A percentile compares a stretch with the other conserved stretches of the same genome.
Evolutionary conservation across 2,113 vertebrate species (phyloP).

Genomic region (Varanus salvator): DNA sequence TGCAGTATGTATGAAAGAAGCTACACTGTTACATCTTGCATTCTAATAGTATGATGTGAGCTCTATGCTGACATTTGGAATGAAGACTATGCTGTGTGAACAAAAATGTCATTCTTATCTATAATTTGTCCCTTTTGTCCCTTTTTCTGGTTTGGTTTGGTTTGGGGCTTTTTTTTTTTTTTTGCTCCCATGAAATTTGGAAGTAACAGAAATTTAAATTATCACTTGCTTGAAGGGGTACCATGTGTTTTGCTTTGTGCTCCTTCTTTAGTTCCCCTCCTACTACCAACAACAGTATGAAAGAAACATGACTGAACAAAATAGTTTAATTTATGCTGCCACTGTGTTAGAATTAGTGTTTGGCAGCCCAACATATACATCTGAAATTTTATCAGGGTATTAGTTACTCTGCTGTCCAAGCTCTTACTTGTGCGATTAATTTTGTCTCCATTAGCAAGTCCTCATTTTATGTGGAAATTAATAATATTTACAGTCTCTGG

Average conservation of each 20-base stretch:
- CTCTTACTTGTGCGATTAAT: not conserved
- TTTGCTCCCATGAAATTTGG: not conserved
- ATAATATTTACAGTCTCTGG: not conserved
- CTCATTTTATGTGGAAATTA: not conserved
- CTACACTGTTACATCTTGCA: not conserved
- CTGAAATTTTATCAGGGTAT: not conserved
- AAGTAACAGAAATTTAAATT: not conserved
- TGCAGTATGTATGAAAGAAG: not conserved
- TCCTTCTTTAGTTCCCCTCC: not conserved
- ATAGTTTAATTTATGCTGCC: not conserved
- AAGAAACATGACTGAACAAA: not conserved
- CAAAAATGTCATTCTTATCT: not conserved
- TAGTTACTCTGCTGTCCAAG: not conserved
- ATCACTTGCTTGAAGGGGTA: not conserved
- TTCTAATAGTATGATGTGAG: not conserved
- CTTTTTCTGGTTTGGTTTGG: too few species aligned
- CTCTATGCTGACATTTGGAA: not conserved
- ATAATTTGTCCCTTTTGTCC: not conserved
- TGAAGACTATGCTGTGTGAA: not conserved
- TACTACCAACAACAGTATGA: not conserved
- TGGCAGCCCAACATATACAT: not conserved
- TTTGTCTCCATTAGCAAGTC: not conserved
- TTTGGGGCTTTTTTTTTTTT: too few species aligned
- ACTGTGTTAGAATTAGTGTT: not conserved
- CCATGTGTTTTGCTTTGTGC: not conserved